Evolutionary conservation across 2,888 invertebrate genomes (phyloP).

Genomic region (Neoascia interrupta): DNA sequence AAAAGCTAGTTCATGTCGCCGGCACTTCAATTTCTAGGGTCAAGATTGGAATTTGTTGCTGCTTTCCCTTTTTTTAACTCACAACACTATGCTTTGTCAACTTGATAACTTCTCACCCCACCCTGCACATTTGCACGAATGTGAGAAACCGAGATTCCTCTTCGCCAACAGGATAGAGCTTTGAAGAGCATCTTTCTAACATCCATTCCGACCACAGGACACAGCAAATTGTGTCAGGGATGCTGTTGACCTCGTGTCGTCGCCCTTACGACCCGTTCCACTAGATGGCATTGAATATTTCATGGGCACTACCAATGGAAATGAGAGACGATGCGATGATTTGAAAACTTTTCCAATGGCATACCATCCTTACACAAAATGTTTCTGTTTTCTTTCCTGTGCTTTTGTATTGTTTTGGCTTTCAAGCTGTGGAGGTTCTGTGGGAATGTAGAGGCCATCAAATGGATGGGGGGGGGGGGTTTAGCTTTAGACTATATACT

Average conservation of each 20-base stretch:
- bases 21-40: conserved; percentile 29
- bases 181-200: conserved; percentile 9
- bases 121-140: conserved; percentile 6
- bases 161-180: background rate
- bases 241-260: conserved; percentile 54
- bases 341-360: conserved; percentile 59
- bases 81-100: conserved; percentile 1
- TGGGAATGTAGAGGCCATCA: background rate
- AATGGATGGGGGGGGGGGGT: background rate
- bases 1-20: conserved; percentile 17
- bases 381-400: conserved; percentile 12
- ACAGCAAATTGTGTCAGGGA: conserved; percentile 42
- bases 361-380: conserved; percentile 5
- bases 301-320: conserved; percentile 49
- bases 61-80: background rate
- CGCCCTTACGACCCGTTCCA: conserved; percentile 38
- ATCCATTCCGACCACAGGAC: conserved; percentile 27
- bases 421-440: background rate
- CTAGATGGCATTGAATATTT: conserved; percentile 61
- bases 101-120: conserved; percentile 29
- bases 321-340: conserved; percentile 55
- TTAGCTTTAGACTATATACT: no score
- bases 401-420: conserved; percentile 39
- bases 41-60: conserved; percentile 35
- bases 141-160: conserved; percentile 15